Conservation (phyloP, 2,888 invertebrate genomes). For the Sarcophaga subvicina region DNA sequence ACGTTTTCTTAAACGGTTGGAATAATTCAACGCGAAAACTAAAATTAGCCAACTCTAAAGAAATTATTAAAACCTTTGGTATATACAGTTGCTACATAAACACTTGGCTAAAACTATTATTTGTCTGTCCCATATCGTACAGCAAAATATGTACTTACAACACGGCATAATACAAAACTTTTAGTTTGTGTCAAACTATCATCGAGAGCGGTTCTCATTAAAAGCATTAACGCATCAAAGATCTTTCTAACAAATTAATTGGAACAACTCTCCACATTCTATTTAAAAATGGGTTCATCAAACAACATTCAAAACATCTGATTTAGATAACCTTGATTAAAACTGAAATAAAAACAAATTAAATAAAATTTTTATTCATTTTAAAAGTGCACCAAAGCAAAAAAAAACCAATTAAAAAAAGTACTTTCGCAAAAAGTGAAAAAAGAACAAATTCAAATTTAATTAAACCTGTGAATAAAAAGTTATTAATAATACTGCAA, state of each 20-base stretch:
- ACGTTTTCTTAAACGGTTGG: neutral
- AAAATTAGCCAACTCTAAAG: no score
- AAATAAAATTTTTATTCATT: neutral
- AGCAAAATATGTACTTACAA: slow-evolving; percentile 45
- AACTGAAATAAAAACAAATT: slow-evolving; percentile 3
- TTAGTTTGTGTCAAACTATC: slow-evolving; percentile 61
- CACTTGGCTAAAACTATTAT: neutral
- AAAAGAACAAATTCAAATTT: slow-evolving; percentile 5
- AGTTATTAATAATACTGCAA: slow-evolving; percentile 27
- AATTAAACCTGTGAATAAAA: neutral
- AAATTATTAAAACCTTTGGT: no score
- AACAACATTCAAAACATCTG: neutral
- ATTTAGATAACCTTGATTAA: slow-evolving; percentile 41
- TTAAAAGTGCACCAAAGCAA: no score
- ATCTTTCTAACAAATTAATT: slow-evolving; percentile 11
- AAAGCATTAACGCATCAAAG: slow-evolving; percentile 46
- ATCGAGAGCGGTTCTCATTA: slow-evolving; percentile 50
- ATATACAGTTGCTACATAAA: neutral
- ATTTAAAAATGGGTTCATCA: neutral
- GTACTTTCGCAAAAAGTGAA: neutral
- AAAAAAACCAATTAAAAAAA: neutral
- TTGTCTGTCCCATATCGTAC: neutral
- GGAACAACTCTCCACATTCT: neutral
- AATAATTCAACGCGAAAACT: no score
- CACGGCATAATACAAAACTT: slow-evolving; percentile 51